Base-by-base conservation (phyloP, 2,797 vertebrate species). In the Coendou prehensilis region DNA sequence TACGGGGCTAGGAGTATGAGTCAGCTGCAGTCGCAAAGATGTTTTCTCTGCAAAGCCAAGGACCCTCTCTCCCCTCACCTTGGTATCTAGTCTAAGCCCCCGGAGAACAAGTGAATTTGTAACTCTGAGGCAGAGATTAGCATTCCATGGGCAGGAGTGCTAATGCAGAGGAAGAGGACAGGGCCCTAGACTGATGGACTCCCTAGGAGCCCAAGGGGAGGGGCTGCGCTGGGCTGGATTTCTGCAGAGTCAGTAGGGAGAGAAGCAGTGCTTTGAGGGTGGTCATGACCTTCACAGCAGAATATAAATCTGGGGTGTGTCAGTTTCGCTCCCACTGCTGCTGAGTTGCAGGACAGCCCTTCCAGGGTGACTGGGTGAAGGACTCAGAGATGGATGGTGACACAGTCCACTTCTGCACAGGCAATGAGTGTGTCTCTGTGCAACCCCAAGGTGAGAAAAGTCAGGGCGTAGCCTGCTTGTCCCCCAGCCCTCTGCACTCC, bases 391-490 rank as follows among this genome's bases (percentile, higher is more conserved):
- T 33, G 78, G 50, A 54, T 0, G 0, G 17, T 86, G 85, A 87
- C 17, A 30, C 3, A 20, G 97, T 28, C 84, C 11, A 1, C 64
- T 98, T 96, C 85, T n/a, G 8, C 69, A 89, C 75, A 50, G 91
- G 92, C 5, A 63, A 71, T 26, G 96, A 97, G 41, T 78, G 22
- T 45, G 86, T 97, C 82, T 93, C 79, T 86, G 57, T 97, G 47
- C 20, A 76, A 0, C 11, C 88, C 6, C 26, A 0, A 93, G 97
- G 97, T 96, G 69, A 98, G 97, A 37, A 92, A 86, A 76, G 37
- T 37, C 54, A 50, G 69, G 30, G 22, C 2, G 37, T 3, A 9
- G 41, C 22, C 30, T 41, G 20, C 69, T 45, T 76, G 59, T n/a
- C 41, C 23, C 37, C 28, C 41, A 45, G 41, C 14, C n/a, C 47